Evolutionary conservation across 2,797 vertebrate genomes (phyloP), one percentile per base, ranked within the genome.

Genomic region (Babyrousa celebensis): DNA sequence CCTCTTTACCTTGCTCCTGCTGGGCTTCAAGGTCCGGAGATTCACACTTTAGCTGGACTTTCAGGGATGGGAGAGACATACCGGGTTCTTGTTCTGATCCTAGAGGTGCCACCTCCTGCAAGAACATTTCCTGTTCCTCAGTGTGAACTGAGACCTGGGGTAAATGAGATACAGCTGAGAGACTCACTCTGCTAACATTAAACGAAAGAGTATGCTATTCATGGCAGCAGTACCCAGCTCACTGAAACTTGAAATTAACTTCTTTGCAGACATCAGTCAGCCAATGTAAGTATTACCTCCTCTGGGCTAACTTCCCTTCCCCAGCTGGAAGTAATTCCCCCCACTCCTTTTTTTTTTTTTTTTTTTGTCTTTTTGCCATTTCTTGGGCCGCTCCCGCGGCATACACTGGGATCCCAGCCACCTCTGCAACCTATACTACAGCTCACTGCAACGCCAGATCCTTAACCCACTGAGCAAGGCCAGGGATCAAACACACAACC

Each of bases 1-100:
- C 75, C 87, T 54, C 65, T 23, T 93, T 93, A 96, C 93, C 96
- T 89, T 43, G 87, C 27, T 92, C 54, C 60, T 52, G 70, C 0
- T 58, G 79, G 80, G 52, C 29, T 74, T 74, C 87, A 52, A 1
- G 32, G 40, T 92, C 91, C 70, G 75, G n/a, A 86, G 85, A 75
- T 40, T 92, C 91, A 92, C 43, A 74, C 58, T 82, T 80, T 15
- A 60, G 79, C 21, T 36, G 54, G 32, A n/a, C 56, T 52, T 52
- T 85, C 70, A 43, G 5, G 6, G 54, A 71, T 0, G 4, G 80
- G 32, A 94, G 32, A 18, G 56, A n/a, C 6, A 40, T 14, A 29
- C 58, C 70, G 36, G 85, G 23, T n/a, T 79, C 79, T 32, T 36
- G 79, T 67, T 72, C 91, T 92, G 52, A 72, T 89, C 56, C 43